phyloP scores from a whole-genome alignment of 2,113 vertebrate genomes.

The Acrocephalus arundinaceus region DNA sequence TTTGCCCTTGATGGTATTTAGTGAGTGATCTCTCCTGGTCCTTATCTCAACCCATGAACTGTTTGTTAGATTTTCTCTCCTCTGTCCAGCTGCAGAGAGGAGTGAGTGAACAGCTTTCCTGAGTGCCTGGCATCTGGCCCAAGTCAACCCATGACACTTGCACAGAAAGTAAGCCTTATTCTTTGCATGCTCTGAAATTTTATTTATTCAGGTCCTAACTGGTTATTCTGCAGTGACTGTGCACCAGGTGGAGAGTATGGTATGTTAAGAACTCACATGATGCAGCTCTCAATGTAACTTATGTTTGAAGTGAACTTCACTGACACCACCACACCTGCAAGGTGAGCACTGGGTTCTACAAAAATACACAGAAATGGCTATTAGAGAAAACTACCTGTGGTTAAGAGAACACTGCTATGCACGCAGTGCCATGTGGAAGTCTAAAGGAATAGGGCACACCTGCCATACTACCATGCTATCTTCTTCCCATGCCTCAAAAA shows the following conservation, averaged over 20 bases:
- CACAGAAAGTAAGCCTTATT: background rate
- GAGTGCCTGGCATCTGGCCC: background rate
- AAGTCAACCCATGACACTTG: background rate
- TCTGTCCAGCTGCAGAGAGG: background rate
- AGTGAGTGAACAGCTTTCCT: rapidly evolving
- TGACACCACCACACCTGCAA: background rate
- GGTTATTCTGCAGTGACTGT: background rate
- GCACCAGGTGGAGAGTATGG: background rate
- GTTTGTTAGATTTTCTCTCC: background rate
- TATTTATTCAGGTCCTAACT: background rate
- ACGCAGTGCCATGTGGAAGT: background rate
- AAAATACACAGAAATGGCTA: background rate
- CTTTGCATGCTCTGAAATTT: background rate
- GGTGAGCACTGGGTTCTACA: background rate
- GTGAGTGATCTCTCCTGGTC: background rate
- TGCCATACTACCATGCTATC: background rate
- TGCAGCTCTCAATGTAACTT: background rate
- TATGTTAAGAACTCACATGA: background rate
- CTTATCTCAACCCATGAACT: background rate
- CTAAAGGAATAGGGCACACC: background rate
- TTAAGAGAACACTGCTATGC: background rate
- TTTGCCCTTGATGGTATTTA: background rate
- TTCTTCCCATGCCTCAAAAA: background rate
- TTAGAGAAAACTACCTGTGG: background rate
- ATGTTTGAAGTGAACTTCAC: background rate